Conservation (phyloP, 1,140 invertebrate genomes). For the Drusus annulatus region DNA sequence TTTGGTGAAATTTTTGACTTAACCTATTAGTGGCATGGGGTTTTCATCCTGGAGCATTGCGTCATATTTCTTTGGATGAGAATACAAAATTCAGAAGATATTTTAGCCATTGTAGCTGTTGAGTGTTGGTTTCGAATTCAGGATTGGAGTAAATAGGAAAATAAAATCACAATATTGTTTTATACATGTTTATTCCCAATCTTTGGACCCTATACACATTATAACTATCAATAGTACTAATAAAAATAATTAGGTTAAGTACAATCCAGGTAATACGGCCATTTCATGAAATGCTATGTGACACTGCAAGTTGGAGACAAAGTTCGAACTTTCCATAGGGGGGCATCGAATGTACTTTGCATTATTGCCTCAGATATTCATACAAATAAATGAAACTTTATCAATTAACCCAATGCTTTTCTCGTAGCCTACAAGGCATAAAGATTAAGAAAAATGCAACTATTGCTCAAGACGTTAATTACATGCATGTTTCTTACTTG, state of each 20-base stretch:
- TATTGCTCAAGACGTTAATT: constrained; percentile 55
- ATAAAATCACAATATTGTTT: constrained; percentile 66
- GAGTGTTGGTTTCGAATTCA: too few relatives aligned
- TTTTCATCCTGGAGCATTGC: too few relatives aligned
- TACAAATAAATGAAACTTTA: constrained; percentile 16
- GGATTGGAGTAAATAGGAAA: constrained; percentile 51
- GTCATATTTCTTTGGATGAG: too few relatives aligned
- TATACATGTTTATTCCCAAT: constrained; percentile 73
- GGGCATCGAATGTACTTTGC: not conserved
- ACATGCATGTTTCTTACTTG: constrained; percentile 51
- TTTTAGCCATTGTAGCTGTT: too few relatives aligned
- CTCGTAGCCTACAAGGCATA: not conserved
- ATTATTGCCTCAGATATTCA: constrained; percentile 2
- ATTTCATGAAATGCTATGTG: constrained; percentile 2
- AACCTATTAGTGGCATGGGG: too few relatives aligned
- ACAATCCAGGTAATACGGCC: constrained; percentile 59
- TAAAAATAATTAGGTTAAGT: constrained; percentile 60
- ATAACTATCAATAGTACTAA: constrained; percentile 72
- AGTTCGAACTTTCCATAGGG: not conserved
- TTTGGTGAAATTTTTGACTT: too few relatives aligned
- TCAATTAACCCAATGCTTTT: constrained; percentile 6
- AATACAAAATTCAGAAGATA: too few relatives aligned
- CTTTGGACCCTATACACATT: constrained; percentile 74
- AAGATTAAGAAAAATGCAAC: constrained; percentile 41
- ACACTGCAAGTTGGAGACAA: not conserved